A percentile compares a stretch with the other conserved stretches of the same genome.
phyloP scores from a whole-genome alignment of 2,113 vertebrate genomes.

The Atrichornis clamosus region DNA sequence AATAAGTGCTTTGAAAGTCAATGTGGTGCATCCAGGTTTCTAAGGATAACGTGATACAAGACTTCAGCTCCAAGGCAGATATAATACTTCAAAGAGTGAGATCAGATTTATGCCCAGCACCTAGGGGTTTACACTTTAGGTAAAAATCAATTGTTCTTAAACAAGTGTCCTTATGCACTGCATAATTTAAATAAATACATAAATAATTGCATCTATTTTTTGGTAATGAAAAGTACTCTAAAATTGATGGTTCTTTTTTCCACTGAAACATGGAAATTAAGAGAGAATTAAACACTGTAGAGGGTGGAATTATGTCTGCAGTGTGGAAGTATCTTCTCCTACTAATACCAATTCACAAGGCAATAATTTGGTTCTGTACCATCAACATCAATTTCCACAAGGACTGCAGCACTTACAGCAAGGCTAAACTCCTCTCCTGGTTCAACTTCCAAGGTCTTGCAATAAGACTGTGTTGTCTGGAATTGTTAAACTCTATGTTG shows the following conservation, averaged over 20 bases:
- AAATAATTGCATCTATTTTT: neutral
- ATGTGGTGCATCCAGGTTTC: neutral
- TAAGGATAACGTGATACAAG: neutral
- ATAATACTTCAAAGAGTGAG: neutral
- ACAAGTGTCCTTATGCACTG: neutral
- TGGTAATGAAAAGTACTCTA: neutral
- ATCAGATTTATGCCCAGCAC: neutral
- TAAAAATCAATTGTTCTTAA: neutral
- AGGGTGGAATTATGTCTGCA: neutral
- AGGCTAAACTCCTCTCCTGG: neutral
- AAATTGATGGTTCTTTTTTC: neutral
- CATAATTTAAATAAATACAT: neutral
- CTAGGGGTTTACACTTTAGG: neutral
- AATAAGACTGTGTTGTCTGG: neutral
- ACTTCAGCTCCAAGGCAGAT: neutral
- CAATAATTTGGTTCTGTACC: neutral
- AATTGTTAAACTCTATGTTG: neutral
- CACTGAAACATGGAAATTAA: neutral
- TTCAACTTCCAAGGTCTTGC: neutral
- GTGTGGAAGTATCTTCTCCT: neutral
- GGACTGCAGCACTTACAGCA: neutral
- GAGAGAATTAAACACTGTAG: neutral
- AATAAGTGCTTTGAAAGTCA: neutral
- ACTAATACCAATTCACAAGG: neutral
- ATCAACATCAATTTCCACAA: neutral